Evolutionary conservation across 2,888 invertebrate species (phyloP).

Genomic region (Hypercompe scribonia): DNA sequence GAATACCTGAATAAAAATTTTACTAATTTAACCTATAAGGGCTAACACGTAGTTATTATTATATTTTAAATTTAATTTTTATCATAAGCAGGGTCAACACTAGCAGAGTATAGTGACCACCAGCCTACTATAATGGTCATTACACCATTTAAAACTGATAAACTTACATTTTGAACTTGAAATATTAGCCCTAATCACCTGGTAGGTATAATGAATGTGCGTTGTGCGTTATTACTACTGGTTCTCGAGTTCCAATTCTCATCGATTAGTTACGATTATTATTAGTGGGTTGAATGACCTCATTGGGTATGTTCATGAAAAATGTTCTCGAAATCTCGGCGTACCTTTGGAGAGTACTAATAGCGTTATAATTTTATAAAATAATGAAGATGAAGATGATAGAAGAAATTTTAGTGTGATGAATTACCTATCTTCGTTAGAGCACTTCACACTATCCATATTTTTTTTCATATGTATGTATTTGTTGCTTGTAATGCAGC

Average conservation of each 20-base stretch:
- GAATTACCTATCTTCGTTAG: background rate
- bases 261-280: slow-evolving; percentile 12
- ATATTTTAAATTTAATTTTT: too few relatives aligned
- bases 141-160: slow-evolving; percentile 30
- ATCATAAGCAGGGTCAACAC: background rate
- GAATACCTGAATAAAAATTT: too few relatives aligned
- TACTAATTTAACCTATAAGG: too few relatives aligned
- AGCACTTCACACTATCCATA: background rate
- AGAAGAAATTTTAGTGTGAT: background rate
- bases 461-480: background rate
- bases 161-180: slow-evolving; percentile 19
- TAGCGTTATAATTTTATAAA: slow-evolving; percentile 7
- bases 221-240: slow-evolving; percentile 12
- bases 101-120: background rate
- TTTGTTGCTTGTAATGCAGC: background rate
- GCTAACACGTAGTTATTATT: too few relatives aligned
- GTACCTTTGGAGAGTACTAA: slow-evolving; percentile 4
- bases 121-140: slow-evolving; percentile 24
- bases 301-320: background rate
- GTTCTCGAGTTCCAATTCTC: slow-evolving; percentile 10
- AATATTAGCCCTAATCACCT: slow-evolving; percentile 18
- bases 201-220: slow-evolving; percentile 9
- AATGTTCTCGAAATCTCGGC: background rate
- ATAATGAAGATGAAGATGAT: background rate
- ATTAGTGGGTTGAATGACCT: slow-evolving; percentile 12